phyloP scores from a whole-genome alignment of 2,113 vertebrate genomes.

The Mugil cephalus region DNA sequence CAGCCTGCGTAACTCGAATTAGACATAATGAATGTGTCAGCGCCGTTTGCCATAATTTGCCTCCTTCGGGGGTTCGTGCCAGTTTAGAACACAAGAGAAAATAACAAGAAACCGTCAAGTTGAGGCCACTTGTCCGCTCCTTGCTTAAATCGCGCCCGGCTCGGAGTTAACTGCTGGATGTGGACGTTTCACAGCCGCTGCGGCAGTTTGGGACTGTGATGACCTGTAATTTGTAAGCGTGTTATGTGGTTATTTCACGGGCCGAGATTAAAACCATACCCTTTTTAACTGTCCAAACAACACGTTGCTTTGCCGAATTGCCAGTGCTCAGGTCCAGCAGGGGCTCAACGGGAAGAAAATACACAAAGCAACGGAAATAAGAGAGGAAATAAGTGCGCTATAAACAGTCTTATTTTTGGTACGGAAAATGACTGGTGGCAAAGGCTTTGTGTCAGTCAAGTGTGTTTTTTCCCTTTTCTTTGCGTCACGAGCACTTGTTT shows the following conservation, averaged over 20 bases:
- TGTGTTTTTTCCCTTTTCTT: slow-evolving; percentile 19
- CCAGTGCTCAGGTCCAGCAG: too few relatives aligned
- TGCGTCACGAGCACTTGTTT: not conserved
- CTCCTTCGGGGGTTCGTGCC: slow-evolving; percentile 29
- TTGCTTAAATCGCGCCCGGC: not conserved
- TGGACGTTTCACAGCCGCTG: not conserved
- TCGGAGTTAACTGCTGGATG: not conserved
- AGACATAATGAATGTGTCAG: slow-evolving; percentile 58
- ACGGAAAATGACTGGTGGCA: not conserved
- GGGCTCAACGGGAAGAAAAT: too few relatives aligned
- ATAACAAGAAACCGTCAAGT: slow-evolving; percentile 30
- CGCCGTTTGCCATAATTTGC: slow-evolving; percentile 50
- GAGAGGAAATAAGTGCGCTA: not conserved
- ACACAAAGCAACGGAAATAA: too few relatives aligned
- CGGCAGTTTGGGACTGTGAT: not conserved
- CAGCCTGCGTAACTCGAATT: slow-evolving; percentile 35
- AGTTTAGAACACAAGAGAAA: slow-evolving; percentile 19
- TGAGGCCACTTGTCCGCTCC: not conserved
- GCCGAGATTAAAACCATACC: not conserved
- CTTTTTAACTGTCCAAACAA: not conserved
- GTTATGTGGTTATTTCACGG: not conserved
- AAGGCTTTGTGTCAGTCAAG: slow-evolving; percentile 23
- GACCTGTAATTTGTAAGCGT: slow-evolving; percentile 3
- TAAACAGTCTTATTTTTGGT: slow-evolving; percentile 28
- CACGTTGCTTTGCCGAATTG: not conserved